Evolutionary conservation across 2,113 vertebrate genomes (phyloP), one percentile per base, ranked within the genome.

Genomic region (Upupa epops): DNA sequence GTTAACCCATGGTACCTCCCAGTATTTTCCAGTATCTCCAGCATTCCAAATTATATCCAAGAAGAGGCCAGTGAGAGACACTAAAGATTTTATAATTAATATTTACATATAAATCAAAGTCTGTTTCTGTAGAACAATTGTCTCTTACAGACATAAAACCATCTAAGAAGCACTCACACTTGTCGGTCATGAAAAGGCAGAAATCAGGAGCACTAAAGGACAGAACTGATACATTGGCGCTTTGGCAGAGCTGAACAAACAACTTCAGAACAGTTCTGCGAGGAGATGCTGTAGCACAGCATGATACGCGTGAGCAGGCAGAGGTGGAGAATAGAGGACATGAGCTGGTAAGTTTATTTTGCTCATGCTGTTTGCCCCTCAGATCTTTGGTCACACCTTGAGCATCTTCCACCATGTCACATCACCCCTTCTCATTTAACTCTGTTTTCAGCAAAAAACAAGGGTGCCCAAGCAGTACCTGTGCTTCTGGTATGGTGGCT

Each of bases 401-500:
- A 24, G 17, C 25, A 83, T 78, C 13, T 78, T 75, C 22, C 28
- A 65, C 34, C 17, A 3, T 2, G 13, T 51, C 58, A 48, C 18
- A 48, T 32, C 3, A 0, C 17, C 13, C n/a, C 8, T 29, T 45
- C 55, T 61, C 29, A 6, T 80, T 64, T 22, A 42, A 42, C 36
- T 49, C n/a, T 31, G 13, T 21, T 89, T 29, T 80, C 34, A 58
- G 29, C 10, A 80, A 68, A n/a, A 77, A n/a, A 3, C 6, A 6
- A 29, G 22, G 26, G 61, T 92, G 31, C 5, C 58, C 63, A 72
- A 52, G 40, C 34, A 86, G 51, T 19, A 31, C 63, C 60, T 55
- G 32, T 42, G 93, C 72, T 91, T 54, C 83, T 48, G 54, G 37
- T 54, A 31, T 54, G 76, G 65, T 48, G 86, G 58, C 55, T 95